Percentiles rank a stretch among this genome's conserved stretches.
Evolutionary conservation across 2,888 invertebrate genomes (phyloP).

Genomic region (Tridacna gigas): DNA sequence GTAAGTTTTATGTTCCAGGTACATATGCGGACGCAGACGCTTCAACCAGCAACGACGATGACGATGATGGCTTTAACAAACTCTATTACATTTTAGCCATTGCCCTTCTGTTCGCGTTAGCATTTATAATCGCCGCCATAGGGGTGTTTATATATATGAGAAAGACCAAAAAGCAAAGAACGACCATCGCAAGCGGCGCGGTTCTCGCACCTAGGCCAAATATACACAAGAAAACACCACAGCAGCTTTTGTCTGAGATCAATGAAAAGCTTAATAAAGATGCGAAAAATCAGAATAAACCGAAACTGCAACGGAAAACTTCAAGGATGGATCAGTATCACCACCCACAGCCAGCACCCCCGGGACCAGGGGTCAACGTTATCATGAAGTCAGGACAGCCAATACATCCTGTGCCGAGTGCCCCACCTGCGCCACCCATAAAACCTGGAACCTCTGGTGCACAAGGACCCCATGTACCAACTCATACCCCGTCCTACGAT

Average conservation of each 20-base stretch:
- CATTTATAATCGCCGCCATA: background rate
- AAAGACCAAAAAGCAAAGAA: background rate
- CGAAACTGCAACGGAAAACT: conserved; percentile 3
- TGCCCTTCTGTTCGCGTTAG: background rate
- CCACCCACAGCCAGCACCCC: background rate
- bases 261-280: background rate
- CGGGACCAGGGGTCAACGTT: conserved; percentile 20
- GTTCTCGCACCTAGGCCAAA: background rate
- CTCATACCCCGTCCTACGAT: background rate
- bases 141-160: background rate
- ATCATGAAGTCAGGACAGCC: conserved; percentile 1
- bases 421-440: background rate
- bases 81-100: conserved; percentile 2
- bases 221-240: conserved; percentile 1
- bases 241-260: conserved; percentile 10
- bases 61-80: background rate
- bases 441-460: background rate
- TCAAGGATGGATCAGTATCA: background rate
- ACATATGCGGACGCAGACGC: background rate
- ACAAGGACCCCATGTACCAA: background rate
- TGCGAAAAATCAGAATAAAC: conserved; percentile 13
- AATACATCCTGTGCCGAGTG: conserved; percentile 5
- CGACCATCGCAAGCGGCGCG: conserved; percentile 1
- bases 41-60: background rate
- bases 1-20: background rate